These are phyloP conservation scores for Eurois occulta DNA, from an alignment of 2,888 invertebrate species.

Conservation along the genomic window DNA sequence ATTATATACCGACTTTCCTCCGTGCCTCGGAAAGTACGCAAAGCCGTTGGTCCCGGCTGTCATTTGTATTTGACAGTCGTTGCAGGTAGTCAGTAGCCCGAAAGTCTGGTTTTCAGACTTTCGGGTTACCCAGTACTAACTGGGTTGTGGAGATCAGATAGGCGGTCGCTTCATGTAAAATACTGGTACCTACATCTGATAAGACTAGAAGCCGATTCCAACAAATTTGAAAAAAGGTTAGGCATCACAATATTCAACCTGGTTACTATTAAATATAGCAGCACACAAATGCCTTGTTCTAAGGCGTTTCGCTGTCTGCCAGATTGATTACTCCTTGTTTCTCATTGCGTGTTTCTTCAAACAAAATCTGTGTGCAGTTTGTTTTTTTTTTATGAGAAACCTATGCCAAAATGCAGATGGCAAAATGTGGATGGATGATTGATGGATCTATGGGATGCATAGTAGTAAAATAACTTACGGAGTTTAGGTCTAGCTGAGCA, in stretches of 20 bases:
- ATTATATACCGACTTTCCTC: not conserved
- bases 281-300: not conserved
- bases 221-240: not conserved
- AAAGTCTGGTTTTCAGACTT: too few species aligned
- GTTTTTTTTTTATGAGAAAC: not conserved
- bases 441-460: too few species aligned
- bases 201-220: not conserved
- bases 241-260: too few species aligned
- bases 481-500: constrained; percentile 94
- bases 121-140: not conserved
- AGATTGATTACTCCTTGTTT: not conserved
- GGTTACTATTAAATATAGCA: not conserved
- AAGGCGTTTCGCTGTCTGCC: not conserved
- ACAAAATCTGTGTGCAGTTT: not conserved
- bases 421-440: not conserved
- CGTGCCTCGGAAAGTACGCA: not conserved
- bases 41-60: not conserved
- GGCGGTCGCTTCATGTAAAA: not conserved
- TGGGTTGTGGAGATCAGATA: not conserved
- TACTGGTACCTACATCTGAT: not conserved
- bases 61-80: not conserved
- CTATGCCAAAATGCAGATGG: not conserved
- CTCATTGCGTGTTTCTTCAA: not conserved
- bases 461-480: constrained; percentile 93
- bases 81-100: too few species aligned